These are phyloP conservation scores for Pipa parva DNA, from an alignment of 2,113 vertebrate species.

Conservation along the genomic window DNA sequence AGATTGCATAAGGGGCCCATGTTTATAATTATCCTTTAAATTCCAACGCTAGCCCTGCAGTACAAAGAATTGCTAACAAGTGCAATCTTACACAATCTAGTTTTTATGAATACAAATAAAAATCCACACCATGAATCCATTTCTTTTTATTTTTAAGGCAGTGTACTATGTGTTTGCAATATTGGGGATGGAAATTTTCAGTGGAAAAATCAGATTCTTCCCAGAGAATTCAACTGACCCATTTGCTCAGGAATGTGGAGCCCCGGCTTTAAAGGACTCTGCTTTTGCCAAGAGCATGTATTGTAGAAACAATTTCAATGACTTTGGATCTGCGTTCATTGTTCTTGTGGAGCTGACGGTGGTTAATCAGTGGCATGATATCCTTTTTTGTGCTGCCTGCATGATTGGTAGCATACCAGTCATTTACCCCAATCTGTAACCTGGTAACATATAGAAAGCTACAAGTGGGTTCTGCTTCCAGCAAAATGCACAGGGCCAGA, in stretches of 20 bases:
- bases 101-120: too few relatives aligned
- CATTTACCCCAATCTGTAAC: too few relatives aligned
- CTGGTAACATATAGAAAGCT: too few relatives aligned
- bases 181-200: slow-evolving; percentile 89
- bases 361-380: slow-evolving; percentile 96
- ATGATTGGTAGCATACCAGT: background rate
- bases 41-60: too few relatives aligned
- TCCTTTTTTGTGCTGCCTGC: slow-evolving; percentile 61
- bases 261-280: slow-evolving; percentile 65
- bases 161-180: slow-evolving; percentile 88
- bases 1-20: too few relatives aligned
- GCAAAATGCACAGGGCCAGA: too few relatives aligned
- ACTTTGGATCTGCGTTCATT: slow-evolving; percentile 73
- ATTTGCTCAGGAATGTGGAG: slow-evolving; percentile 67
- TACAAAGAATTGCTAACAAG: too few relatives aligned
- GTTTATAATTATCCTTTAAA: too few relatives aligned
- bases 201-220: slow-evolving; percentile 74
- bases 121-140: background rate
- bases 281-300: slow-evolving; percentile 74
- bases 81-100: background rate
- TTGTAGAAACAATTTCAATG: slow-evolving; percentile 93
- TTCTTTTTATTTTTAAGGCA: slow-evolving; percentile 62
- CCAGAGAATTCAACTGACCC: slow-evolving; percentile 44
- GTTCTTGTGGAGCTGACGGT: slow-evolving; percentile 85
- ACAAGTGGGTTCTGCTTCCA: too few relatives aligned